Evolutionary conservation across 2,888 invertebrate genomes (phyloP).

Genomic region (Nasonovia ribisnigri): DNA sequence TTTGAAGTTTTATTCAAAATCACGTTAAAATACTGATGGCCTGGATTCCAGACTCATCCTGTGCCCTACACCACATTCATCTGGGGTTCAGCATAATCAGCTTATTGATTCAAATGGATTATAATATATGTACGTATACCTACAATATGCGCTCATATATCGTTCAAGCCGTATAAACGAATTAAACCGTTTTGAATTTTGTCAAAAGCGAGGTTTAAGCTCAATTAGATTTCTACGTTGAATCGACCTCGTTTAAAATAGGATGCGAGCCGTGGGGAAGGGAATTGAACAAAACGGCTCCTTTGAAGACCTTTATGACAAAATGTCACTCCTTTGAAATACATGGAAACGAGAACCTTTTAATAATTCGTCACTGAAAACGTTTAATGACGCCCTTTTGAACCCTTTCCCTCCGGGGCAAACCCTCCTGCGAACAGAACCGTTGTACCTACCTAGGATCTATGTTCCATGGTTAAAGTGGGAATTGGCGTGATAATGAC

Average conservation of each 20-base stretch:
- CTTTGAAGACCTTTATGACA: conserved; percentile 63
- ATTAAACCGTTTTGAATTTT: conserved; percentile 59
- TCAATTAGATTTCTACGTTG: conserved; percentile 62
- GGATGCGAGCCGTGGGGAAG: background rate
- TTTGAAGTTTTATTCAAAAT: conserved; percentile 50
- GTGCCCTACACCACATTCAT: background rate
- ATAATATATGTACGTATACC: conserved; percentile 19
- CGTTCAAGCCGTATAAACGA: conserved; percentile 55
- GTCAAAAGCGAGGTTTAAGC: conserved; percentile 63
- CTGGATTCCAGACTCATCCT: background rate
- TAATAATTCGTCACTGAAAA: conserved; percentile 64
- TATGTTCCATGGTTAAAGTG: conserved; percentile 8
- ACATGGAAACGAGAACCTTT: conserved; percentile 56
- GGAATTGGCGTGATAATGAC: background rate
- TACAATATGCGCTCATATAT: conserved; percentile 8
- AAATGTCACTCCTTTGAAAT: conserved; percentile 60
- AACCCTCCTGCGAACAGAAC: background rate
- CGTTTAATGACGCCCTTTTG: conserved; percentile 64
- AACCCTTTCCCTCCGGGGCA: conserved; percentile 49
- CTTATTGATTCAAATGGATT: conserved; percentile 54
- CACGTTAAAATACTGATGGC: background rate
- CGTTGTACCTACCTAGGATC: background rate
- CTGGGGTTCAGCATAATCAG: conserved; percentile 45
- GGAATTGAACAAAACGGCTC: conserved; percentile 50
- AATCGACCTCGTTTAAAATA: conserved; percentile 58